Evolutionary conservation across 2,113 vertebrate genomes (phyloP).

Genomic region (Bufo gargarizans): DNA sequence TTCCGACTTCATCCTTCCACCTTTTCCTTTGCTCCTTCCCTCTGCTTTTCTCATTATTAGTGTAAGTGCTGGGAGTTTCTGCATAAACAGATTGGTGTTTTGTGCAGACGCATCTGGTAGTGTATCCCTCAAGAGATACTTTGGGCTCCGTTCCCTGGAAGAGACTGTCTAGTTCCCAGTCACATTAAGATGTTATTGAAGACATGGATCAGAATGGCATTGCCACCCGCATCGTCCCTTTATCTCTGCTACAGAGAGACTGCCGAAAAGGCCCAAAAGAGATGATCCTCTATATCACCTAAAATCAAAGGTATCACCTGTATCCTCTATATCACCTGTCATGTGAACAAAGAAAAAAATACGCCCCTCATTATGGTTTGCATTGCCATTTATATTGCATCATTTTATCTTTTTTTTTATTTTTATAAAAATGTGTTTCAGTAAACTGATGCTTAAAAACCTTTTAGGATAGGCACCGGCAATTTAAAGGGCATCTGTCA

Average conservation of each 20-base stretch:
- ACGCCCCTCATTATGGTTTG: not conserved
- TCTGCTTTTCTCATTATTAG: not conserved
- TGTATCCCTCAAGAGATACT: not conserved
- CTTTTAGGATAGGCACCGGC: too few species aligned
- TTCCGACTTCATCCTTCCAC: not conserved
- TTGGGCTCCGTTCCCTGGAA: slow-evolving; percentile 17
- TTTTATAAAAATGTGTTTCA: too few species aligned
- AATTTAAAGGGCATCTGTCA: too few species aligned
- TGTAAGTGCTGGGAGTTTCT: slow-evolving; percentile 23
- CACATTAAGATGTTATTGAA: slow-evolving; percentile 16
- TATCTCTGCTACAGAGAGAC: not conserved
- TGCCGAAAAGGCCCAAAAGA: not conserved
- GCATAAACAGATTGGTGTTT: slow-evolving; percentile 40
- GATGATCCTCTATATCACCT: not conserved
- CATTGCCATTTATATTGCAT: not conserved
- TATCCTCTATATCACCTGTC: too few species aligned
- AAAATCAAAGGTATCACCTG: too few species aligned
- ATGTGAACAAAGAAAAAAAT: not conserved
- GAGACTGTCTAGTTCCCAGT: slow-evolving; percentile 18
- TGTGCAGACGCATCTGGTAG: slow-evolving; percentile 39
- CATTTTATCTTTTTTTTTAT: too few species aligned
- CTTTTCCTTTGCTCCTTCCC: not conserved
- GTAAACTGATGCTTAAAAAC: too few species aligned
- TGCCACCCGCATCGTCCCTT: not conserved
- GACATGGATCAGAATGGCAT: not conserved